Base-by-base conservation (phyloP, 2,888 invertebrate genomes). In the Callosobruchus maculatus region DNA sequence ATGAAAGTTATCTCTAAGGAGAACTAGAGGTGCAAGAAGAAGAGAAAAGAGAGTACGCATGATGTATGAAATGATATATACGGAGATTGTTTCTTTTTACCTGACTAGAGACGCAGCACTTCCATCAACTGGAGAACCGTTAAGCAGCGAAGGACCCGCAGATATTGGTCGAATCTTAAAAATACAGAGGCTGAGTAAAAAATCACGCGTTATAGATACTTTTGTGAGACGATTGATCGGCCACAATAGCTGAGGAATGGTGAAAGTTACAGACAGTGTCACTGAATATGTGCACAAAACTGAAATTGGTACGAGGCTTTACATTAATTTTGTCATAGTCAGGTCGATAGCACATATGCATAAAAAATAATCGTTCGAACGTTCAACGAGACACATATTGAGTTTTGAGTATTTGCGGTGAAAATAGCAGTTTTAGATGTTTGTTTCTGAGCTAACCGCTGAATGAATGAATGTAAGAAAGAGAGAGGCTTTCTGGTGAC, bases 101-200 rank as follows among this genome's bases (percentile, higher is more conserved):
- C 90, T 90, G 87, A 90, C 90, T 85, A 90, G 87, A 81, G 90
- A 89, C 81, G 89, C 89, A 84, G 88, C 86, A 71, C 76, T 80
- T 81, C 86, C 85, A 80, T 90, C 89, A 80, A 88, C 86, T 72
- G 89, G 86, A 77, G 89, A 87, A 81, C 87, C 86, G 81, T 90
- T 90, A 73, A 90, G 85, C 78, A 90, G 84, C 75, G 89, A 89
- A 72, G 90, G 89, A 80, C 90, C 90, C 77, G 90, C 88, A 71
- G 90, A 90, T 77, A 90, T 87, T 78, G 90, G 90, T 81, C 91
- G 89, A 82, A 90, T 86, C 91, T 91, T 82, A 70, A 77, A 77
- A 22, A 73, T 66, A 68, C 49, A 49, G 49, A 49, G 1, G 3
- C 13, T 13, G 49, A 18, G 49, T 49, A 49, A 70, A 70, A 74